Conservation (phyloP, 1,140 invertebrate genomes). For the Zeugodacus cucurbitae region DNA sequence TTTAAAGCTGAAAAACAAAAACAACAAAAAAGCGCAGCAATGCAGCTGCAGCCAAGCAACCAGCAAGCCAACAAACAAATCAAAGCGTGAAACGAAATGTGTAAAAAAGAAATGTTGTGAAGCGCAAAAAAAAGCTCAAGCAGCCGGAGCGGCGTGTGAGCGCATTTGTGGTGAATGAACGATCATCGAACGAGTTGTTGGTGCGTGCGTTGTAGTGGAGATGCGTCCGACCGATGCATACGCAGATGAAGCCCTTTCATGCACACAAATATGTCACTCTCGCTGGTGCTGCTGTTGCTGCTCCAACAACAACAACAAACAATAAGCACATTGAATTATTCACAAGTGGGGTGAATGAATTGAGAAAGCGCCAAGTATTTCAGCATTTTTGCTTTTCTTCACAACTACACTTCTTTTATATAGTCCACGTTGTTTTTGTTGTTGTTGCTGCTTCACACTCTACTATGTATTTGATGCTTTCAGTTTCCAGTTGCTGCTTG, state of each 20-base stretch:
- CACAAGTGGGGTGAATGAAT: constrained; percentile 34
- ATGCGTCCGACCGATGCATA: neutral
- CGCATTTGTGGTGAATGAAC: constrained; percentile 34
- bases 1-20: neutral
- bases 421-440: neutral
- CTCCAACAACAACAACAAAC: constrained; percentile 10
- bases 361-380: constrained; percentile 36
- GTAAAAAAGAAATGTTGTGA: neutral
- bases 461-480: constrained; percentile 23
- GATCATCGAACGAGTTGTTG: neutral
- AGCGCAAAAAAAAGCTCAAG: neutral
- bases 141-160: neutral
- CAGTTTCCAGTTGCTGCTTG: constrained; percentile 20
- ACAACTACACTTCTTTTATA: neutral
- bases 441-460: neutral
- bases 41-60: neutral
- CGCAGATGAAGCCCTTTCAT: constrained; percentile 7
- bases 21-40: neutral
- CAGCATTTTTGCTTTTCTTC: constrained; percentile 18
- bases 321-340: neutral
- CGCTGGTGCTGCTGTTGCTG: neutral
- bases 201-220: neutral
- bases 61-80: neutral
- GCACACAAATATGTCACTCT: neutral
- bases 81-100: neutral